These are phyloP conservation scores for Tipula helvola DNA, from an alignment of 2,888 invertebrate species.

Conservation along the genomic window DNA sequence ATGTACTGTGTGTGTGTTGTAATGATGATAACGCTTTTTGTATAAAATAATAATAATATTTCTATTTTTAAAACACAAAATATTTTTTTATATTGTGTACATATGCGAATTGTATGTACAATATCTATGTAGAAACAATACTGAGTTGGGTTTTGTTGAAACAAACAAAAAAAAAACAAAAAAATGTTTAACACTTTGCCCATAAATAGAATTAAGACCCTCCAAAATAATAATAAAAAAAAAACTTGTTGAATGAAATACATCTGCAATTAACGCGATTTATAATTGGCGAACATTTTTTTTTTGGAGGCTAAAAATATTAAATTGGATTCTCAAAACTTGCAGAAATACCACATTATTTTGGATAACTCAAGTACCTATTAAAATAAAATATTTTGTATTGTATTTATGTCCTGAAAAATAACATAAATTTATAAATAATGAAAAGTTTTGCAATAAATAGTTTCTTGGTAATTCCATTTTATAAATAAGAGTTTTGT, in stretches of 20 bases:
- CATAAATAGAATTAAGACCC: background rate
- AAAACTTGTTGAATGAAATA: background rate
- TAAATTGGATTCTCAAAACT: no score
- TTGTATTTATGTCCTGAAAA: no score
- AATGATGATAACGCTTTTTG: background rate
- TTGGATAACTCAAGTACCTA: no score
- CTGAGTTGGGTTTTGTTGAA: background rate
- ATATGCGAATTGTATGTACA: background rate
- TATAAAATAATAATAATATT: background rate
- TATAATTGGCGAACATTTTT: no score
- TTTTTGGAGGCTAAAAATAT: no score
- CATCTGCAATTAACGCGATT: background rate
- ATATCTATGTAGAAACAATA: background rate
- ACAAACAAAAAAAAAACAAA: no score
- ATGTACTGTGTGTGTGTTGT: background rate
- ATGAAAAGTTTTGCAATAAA: background rate
- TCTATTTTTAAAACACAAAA: background rate
- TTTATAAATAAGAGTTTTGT: background rate
- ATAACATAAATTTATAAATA: background rate
- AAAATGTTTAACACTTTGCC: background rate
- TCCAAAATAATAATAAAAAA: background rate
- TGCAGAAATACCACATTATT: no score
- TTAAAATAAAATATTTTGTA: no score
- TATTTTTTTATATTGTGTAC: background rate
- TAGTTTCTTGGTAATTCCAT: background rate